A percentile compares a stretch with the other conserved stretches of the same genome.
Evolutionary conservation across 2,113 vertebrate species (phyloP).

Genomic region (Ginglymostoma cirratum): DNA sequence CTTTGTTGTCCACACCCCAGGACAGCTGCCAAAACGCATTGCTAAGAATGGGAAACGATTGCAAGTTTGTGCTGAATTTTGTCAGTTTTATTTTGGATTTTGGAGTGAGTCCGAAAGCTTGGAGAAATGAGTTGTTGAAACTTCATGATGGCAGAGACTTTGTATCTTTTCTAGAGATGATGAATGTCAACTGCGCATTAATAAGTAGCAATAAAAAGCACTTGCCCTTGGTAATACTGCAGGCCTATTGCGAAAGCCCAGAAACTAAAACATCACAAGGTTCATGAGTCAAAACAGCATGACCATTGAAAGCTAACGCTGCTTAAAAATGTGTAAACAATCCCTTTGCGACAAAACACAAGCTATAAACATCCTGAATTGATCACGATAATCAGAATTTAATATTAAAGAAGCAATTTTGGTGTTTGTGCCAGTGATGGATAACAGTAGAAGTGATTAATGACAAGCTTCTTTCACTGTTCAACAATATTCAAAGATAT

Average conservation of each 20-base stretch:
- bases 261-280: not conserved
- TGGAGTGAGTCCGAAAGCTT: not conserved
- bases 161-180: not conserved
- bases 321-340: slow-evolving; percentile 5
- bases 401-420: not conserved
- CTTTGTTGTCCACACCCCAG: no score
- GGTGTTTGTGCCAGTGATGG: not conserved
- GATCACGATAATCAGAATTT: not conserved
- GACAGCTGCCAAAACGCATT: no score
- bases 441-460: not conserved
- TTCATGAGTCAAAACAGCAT: not conserved
- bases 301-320: not conserved
- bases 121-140: not conserved
- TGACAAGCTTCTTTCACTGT: not conserved
- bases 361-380: not conserved
- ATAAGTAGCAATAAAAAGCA: not conserved
- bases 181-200: not conserved
- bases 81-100: not conserved
- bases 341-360: not conserved
- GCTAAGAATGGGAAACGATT: not conserved
- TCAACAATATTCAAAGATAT: not conserved
- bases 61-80: not conserved
- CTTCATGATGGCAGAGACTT: not conserved
- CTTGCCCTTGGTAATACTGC: not conserved
- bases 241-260: not conserved